Evolutionary conservation across 1,140 invertebrate species (phyloP).

Genomic region (Hormaphis cornu): DNA sequence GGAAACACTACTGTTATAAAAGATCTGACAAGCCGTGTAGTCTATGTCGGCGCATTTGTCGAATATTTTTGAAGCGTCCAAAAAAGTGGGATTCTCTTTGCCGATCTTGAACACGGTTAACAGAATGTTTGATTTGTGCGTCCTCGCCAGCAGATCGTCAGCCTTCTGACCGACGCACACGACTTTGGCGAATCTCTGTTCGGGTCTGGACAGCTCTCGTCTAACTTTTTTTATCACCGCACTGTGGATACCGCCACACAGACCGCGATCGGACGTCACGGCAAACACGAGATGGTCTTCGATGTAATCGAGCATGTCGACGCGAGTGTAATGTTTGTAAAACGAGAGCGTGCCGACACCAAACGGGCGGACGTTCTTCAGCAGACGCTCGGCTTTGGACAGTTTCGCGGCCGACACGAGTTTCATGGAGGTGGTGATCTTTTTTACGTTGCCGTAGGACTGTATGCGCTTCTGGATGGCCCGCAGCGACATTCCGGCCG

Average conservation of each 20-base stretch:
- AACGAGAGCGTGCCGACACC: not conserved
- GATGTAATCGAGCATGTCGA: not conserved
- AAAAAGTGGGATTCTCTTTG: not conserved
- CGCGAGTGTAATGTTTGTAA: slow-evolving; percentile 1
- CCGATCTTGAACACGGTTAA: not conserved
- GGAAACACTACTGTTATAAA: not conserved
- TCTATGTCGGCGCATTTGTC: not conserved
- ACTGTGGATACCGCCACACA: not conserved
- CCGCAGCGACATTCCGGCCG: not conserved
- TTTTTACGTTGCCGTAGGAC: not conserved
- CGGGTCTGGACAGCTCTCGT: not conserved
- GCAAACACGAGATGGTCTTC: slow-evolving; percentile 8
- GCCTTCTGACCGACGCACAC: not conserved
- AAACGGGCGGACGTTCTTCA: not conserved
- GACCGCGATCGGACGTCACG: not conserved
- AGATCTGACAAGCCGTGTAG: not conserved
- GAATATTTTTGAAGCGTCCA: slow-evolving; percentile 15
- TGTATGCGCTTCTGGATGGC: not conserved
- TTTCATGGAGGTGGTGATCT: slow-evolving; percentile 3
- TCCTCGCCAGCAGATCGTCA: not conserved
- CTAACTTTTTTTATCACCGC: not conserved
- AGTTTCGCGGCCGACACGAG: not conserved
- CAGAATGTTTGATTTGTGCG: not conserved
- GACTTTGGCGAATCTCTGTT: not conserved
- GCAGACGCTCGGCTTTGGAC: not conserved